Conservation (phyloP, 2,888 invertebrate genomes). For the Tubulanus polymorphus region DNA sequence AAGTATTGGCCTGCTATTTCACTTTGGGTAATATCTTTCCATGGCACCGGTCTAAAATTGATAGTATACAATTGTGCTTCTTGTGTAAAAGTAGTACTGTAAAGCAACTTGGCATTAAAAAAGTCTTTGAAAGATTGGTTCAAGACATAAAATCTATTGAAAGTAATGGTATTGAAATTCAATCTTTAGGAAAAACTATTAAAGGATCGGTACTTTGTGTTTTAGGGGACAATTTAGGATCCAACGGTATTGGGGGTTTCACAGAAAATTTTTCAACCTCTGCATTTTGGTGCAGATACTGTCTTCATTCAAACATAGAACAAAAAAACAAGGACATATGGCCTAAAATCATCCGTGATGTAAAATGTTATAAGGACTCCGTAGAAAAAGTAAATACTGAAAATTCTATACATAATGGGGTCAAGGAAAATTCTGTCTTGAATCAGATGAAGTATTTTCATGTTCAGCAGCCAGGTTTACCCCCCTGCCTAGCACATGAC, state of each 20-base stretch:
- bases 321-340: not conserved
- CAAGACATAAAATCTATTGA: not conserved
- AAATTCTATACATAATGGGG: not conserved
- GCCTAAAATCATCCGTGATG: no score
- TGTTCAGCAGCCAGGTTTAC: not conserved
- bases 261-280: not conserved
- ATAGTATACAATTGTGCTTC: not conserved
- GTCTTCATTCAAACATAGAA: not conserved
- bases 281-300: not conserved
- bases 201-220: not conserved
- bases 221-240: not conserved
- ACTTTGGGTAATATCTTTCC: not conserved
- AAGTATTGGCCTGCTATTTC: not conserved
- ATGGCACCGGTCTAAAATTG: not conserved
- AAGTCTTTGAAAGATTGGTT: not conserved
- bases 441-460: not conserved
- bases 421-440: not conserved
- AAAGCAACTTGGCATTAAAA: not conserved
- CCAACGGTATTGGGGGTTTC: not conserved
- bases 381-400: not conserved
- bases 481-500: slow-evolving; percentile 12
- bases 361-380: not conserved
- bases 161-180: not conserved
- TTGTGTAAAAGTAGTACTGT: not conserved
- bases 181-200: not conserved